A percentile compares a stretch with the other conserved stretches of the same genome.
Evolutionary conservation across 2,888 invertebrate genomes (phyloP).

Genomic region (Heteropelma amictum): DNA sequence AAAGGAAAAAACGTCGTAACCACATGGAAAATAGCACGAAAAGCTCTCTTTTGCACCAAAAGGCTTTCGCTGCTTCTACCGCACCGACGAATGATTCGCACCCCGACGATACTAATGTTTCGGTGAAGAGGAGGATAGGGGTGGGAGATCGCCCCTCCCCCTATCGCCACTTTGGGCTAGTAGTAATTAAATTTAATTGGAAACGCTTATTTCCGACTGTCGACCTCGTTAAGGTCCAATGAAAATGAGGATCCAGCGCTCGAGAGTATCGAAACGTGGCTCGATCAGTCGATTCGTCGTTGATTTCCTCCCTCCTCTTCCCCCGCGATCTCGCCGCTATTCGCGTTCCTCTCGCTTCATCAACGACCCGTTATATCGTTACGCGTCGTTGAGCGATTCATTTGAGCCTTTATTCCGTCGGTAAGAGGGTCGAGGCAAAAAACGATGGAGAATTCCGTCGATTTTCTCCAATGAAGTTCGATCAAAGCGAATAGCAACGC

Average conservation of each 20-base stretch:
- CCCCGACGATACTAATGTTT: too few relatives aligned
- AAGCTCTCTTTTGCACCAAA: not conserved
- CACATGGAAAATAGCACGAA: slow-evolving; percentile 21
- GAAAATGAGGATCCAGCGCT: slow-evolving; percentile 40
- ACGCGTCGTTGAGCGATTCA: slow-evolving; percentile 31
- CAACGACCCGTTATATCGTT: slow-evolving; percentile 28
- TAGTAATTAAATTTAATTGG: slow-evolving; percentile 57
- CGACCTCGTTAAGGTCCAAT: slow-evolving; percentile 51
- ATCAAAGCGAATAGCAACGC: not conserved
- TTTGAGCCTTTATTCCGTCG: slow-evolving; percentile 9
- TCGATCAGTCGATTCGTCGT: slow-evolving; percentile 17
- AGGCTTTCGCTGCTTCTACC: slow-evolving; percentile 3
- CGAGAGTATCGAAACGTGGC: slow-evolving; percentile 22
- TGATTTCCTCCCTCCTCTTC: not conserved
- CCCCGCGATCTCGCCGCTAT: not conserved
- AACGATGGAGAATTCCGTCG: not conserved
- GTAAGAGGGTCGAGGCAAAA: not conserved
- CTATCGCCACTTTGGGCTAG: not conserved
- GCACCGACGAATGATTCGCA: too few relatives aligned
- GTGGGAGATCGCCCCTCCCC: not conserved
- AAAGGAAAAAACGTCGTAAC: not conserved
- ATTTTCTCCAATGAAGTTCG: not conserved
- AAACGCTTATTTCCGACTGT: slow-evolving; percentile 53
- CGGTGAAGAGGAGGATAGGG: too few relatives aligned
- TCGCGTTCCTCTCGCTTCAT: not conserved